Evolutionary conservation across 2,888 invertebrate species (phyloP).

Genomic region (Papilio elwesi): DNA sequence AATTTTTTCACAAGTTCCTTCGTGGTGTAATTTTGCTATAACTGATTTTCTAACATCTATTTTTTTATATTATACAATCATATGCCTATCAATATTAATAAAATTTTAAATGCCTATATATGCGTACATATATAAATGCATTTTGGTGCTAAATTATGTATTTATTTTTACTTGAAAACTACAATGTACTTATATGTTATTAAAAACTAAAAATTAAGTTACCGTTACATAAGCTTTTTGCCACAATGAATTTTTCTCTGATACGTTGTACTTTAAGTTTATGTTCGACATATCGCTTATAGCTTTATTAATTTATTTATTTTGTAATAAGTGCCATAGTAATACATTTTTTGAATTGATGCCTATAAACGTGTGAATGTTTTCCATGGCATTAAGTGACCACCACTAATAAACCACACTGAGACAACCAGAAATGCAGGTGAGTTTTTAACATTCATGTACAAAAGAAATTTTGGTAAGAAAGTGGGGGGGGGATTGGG

Average conservation of each 20-base stretch:
- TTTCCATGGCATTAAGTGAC: neutral
- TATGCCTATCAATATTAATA: neutral
- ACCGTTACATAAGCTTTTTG: conserved; percentile 12
- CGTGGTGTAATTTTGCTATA: conserved; percentile 2
- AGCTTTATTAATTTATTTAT: neutral
- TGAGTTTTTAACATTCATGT: too few species aligned
- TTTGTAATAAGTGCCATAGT: conserved; percentile 36
- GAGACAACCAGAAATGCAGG: neutral
- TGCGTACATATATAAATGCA: conserved; percentile 1
- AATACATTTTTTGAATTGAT: neutral
- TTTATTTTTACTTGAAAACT: conserved; percentile 2
- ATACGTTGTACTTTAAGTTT: conserved; percentile 1
- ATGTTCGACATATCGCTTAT: conserved; percentile 9
- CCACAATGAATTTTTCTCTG: neutral
- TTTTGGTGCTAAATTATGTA: conserved; percentile 3
- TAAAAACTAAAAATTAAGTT: neutral
- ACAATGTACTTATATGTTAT: neutral
- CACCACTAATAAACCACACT: neutral
- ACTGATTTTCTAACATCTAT: neutral
- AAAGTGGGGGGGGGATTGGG: too few species aligned
- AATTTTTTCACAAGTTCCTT: conserved; percentile 5
- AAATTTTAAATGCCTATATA: neutral
- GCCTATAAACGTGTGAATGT: neutral
- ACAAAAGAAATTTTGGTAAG: too few species aligned
- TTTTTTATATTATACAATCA: conserved; percentile 2